These are phyloP conservation scores for Triplophysa dalaica DNA, from an alignment of 2,113 vertebrate genomes.

Conservation along the genomic window DNA sequence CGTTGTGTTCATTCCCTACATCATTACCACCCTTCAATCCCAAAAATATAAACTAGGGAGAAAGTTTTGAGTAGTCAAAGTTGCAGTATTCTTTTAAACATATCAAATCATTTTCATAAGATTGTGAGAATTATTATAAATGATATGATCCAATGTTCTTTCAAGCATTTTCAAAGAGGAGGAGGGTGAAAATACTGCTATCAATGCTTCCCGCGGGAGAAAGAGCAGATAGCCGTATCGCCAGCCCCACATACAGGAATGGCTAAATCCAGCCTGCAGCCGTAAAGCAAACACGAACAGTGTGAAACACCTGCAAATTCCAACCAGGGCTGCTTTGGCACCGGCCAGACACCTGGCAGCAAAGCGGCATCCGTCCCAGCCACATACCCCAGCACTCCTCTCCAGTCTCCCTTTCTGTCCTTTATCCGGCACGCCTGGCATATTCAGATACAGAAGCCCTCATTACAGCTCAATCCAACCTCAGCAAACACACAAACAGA, in stretches of 20 bases:
- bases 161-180: neutral
- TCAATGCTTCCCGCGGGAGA: constrained; percentile 30
- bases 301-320: constrained; percentile 50
- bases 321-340: constrained; percentile 27
- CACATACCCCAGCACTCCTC: constrained; percentile 20
- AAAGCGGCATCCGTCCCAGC: constrained; percentile 50
- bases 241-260: constrained; percentile 9
- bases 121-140: neutral
- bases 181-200: neutral
- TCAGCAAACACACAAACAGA: constrained; percentile 85
- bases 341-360: constrained; percentile 53
- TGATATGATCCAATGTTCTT: neutral
- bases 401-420: constrained; percentile 53
- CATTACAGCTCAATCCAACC: constrained; percentile 84
- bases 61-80: too few species aligned
- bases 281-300: constrained; percentile 44
- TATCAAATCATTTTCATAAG: neutral
- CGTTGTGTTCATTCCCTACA: too few species aligned
- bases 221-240: constrained; percentile 1
- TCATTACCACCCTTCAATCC: too few species aligned
- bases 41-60: too few species aligned
- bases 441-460: constrained; percentile 84
- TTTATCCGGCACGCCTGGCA: constrained; percentile 79
- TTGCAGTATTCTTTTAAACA: too few species aligned
- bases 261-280: constrained; percentile 42